Base-by-base conservation (phyloP, 1,140 invertebrate species). In the Protaetia brevitarsis region DNA sequence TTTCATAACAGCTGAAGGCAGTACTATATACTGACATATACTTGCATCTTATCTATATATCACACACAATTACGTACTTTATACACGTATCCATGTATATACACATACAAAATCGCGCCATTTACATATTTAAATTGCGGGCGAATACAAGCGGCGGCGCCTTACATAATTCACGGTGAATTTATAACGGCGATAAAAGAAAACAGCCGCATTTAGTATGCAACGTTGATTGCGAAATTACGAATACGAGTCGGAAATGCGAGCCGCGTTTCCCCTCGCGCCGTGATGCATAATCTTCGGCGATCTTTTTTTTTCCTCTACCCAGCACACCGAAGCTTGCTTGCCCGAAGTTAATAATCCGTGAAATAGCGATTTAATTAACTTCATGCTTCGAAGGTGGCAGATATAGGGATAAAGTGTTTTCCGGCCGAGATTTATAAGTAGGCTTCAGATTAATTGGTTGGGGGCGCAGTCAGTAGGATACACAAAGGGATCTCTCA, bases 131-230 rank as follows among this genome's bases (percentile, higher is more conserved):
- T 45, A 45, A 45, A 45, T 45, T 45, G 41, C 41, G 16, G 13
- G 41, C 41, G 23, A 45, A 45, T 21, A 21, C 41, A n/a, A n/a
- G 16, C n/a, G 23, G 13, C n/a, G 10, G 10, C 41, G 34, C 34
- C 41, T 45, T 45, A 45, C 16, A 45, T 45, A 45, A 45, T 45
- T 45, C 41, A 45, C 41, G 4, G 41, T 45, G 41, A 45, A 45
- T 45, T 45, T 45, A 45, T 45, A 45, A 45, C 41, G 16, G 41
- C 41, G 41, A 45, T 45, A 45, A 45, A 45, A 45, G 41, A 45
- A 45, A 45, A 19, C 41, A 45, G 41, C 5, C 2, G 41, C 23
- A 21, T 45, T 45, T 45, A 45, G 41, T 45, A 45, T 45, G 41
- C 41, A 45, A 16, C 41, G 41, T 19, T 45, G 13, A 45, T 45